Conservation (phyloP, 1,140 invertebrate species). For the Trypoxylus dichotomus region DNA sequence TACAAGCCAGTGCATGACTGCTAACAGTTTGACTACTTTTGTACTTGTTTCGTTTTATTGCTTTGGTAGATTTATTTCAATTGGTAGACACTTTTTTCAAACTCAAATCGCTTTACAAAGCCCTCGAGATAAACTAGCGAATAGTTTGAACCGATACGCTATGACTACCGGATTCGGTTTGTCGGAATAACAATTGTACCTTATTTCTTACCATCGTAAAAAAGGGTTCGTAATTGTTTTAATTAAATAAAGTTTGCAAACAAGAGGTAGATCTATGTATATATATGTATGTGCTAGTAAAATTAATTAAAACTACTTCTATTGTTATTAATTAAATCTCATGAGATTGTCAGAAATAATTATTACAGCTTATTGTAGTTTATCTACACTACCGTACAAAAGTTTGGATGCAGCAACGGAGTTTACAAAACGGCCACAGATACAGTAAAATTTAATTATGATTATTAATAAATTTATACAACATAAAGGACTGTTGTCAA, state of each 20-base stretch:
- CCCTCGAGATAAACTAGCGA: conserved; percentile 36
- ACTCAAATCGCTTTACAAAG: conserved; percentile 37
- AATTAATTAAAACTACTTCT: background rate
- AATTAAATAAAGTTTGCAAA: background rate
- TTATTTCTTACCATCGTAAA: conserved; percentile 19
- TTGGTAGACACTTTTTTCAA: conserved; percentile 34
- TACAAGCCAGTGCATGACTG: conserved; percentile 35
- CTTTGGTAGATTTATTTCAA: conserved; percentile 38
- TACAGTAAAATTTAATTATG: too few species aligned
- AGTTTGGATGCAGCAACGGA: too few species aligned
- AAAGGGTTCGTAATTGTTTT: background rate
- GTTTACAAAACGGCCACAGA: too few species aligned
- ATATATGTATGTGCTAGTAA: background rate
- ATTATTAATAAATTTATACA: too few species aligned
- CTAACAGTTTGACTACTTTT: conserved; percentile 34
- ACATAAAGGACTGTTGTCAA: too few species aligned
- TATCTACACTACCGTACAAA: too few species aligned
- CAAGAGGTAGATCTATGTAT: background rate
- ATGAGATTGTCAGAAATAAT: too few species aligned
- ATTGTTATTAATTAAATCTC: too few species aligned
- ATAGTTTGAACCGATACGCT: conserved; percentile 32
- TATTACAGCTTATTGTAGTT: too few species aligned
- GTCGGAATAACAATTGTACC: conserved; percentile 24
- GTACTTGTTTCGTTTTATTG: conserved; percentile 37
- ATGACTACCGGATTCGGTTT: conserved; percentile 32